phyloP scores from a whole-genome alignment of 2,797 vertebrate genomes.

The Danio kyathit region DNA sequence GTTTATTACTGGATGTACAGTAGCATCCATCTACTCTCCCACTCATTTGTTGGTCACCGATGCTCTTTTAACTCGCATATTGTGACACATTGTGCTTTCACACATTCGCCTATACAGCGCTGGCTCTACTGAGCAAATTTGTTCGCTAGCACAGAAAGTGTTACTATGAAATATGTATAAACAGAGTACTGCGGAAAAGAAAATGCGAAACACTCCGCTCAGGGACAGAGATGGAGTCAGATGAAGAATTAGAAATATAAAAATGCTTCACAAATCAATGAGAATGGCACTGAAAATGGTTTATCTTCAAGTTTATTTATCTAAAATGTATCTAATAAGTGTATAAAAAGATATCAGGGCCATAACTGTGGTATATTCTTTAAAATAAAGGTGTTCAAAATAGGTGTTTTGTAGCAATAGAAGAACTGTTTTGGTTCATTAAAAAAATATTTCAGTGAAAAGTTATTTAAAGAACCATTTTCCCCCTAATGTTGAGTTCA shows the following conservation, averaged over 20 bases:
- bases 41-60: slow-evolving; percentile 12
- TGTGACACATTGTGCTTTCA: slow-evolving; percentile 9
- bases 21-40: slow-evolving; percentile 4
- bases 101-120: slow-evolving; percentile 16
- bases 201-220: neutral
- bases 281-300: neutral
- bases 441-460: no score
- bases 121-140: slow-evolving; percentile 8
- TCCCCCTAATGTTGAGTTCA: no score
- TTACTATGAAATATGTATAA: slow-evolving; percentile 30
- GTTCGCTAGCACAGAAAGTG: slow-evolving; percentile 4
- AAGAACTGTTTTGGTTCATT: no score
- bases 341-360: neutral
- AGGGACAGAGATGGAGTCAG: slow-evolving; percentile 18
- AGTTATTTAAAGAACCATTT: no score
- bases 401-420: no score
- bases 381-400: no score
- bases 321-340: neutral
- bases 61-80: slow-evolving; percentile 14
- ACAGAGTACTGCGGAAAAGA: neutral
- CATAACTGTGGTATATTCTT: no score
- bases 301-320: neutral
- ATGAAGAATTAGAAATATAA: neutral
- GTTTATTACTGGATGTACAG: neutral
- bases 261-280: neutral